Conservation (phyloP, 2,113 vertebrate species). For the Corythoichthys intestinalis region DNA sequence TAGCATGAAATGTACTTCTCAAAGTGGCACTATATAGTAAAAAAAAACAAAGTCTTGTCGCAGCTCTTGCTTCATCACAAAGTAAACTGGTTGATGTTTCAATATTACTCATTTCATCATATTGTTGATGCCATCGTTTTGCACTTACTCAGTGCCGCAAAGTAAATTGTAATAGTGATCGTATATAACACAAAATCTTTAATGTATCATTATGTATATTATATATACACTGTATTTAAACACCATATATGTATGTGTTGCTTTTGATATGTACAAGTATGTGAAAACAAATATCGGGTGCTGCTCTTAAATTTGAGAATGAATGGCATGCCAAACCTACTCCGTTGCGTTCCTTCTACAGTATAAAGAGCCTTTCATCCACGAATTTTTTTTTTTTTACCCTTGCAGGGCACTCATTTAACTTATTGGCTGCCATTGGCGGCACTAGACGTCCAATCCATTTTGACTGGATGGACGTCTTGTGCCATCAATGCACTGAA, state of each 20-base stretch:
- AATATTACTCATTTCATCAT: conserved; percentile 38
- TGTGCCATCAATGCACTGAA: no score
- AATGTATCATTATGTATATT: background rate
- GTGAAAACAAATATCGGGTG: background rate
- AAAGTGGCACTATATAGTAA: background rate
- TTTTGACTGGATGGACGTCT: no score
- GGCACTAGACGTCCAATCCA: no score
- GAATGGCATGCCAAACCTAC: background rate
- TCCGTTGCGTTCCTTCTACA: background rate
- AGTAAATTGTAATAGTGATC: conserved; percentile 27
- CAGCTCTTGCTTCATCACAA: background rate
- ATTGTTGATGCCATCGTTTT: conserved; percentile 53
- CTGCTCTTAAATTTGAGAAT: background rate
- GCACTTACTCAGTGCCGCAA: conserved; percentile 62
- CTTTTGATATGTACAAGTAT: conserved; percentile 36
- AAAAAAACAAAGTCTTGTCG: background rate
- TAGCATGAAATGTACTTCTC: background rate
- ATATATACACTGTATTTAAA: conserved; percentile 28
- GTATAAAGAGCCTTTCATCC: background rate
- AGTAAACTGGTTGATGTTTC: conserved; percentile 17
- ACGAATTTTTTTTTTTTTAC: no score
- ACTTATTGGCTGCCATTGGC: no score
- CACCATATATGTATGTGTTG: conserved; percentile 1
- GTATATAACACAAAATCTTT: background rate
- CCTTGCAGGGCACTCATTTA: no score